Evolutionary conservation across 2,113 vertebrate species (phyloP).

Genomic region (Oncorhynchus clarkii): DNA sequence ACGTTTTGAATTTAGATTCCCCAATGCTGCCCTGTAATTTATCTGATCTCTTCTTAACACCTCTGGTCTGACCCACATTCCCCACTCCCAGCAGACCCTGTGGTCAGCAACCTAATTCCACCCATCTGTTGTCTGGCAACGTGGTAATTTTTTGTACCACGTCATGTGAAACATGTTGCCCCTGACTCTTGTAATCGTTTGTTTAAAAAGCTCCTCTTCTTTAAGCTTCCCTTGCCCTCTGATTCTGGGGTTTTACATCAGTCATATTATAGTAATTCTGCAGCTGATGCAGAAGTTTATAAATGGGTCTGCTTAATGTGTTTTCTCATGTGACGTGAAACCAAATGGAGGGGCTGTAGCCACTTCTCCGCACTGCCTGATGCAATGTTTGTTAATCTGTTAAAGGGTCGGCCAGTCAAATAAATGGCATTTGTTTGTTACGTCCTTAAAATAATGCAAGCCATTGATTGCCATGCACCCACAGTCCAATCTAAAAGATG

Average conservation of each 20-base stretch:
- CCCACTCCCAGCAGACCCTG: constrained; percentile 44
- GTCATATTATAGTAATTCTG: constrained; percentile 32
- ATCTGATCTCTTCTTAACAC: constrained; percentile 59
- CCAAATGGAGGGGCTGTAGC: constrained; percentile 1
- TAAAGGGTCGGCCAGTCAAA: neutral
- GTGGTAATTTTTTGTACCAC: constrained; percentile 51
- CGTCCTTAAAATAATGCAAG: too few species aligned
- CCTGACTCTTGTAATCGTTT: constrained; percentile 38
- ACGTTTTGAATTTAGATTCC: constrained; percentile 52
- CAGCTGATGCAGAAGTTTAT: constrained; percentile 48
- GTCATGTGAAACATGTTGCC: constrained; percentile 43
- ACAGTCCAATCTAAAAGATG: too few species aligned
- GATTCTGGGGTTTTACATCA: constrained; percentile 38
- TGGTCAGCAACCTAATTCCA: constrained; percentile 33
- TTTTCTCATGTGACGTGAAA: neutral
- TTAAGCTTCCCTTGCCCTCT: constrained; percentile 26
- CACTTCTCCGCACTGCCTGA: neutral
- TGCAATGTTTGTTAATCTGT: neutral
- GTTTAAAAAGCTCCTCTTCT: constrained; percentile 19
- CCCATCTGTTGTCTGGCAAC: constrained; percentile 35
- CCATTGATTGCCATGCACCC: too few species aligned
- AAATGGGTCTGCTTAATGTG: constrained; percentile 46
- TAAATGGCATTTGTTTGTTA: neutral
- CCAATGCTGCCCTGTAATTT: constrained; percentile 23
- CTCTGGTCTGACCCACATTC: constrained; percentile 72